Percentiles rank a stretch among this genome's conserved stretches.
Conservation (phyloP, 2,797 vertebrate species). For the Crax fasciolata region DNA sequence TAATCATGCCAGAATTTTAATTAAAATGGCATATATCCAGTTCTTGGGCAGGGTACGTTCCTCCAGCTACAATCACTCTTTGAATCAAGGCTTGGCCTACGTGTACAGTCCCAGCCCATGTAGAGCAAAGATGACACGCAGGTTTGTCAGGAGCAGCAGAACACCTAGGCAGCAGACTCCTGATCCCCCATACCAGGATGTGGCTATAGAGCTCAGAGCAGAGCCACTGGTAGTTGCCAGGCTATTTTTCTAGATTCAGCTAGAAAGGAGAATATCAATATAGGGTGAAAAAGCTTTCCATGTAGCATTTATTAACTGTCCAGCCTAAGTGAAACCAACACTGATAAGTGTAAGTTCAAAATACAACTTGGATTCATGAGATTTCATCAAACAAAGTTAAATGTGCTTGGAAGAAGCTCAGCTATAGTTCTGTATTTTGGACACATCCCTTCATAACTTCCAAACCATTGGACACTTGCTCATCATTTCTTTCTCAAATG, state of each 20-base stretch:
- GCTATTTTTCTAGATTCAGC: not conserved
- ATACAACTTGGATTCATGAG: not conserved
- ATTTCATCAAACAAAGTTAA: conserved; percentile 44
- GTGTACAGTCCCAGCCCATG: not conserved
- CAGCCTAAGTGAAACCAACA: not conserved
- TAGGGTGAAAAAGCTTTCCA: not conserved
- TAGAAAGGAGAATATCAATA: not conserved
- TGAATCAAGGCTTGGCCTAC: not conserved
- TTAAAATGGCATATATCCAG: not conserved
- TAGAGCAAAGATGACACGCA: not conserved
- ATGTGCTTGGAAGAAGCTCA: conserved; percentile 14
- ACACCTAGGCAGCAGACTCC: not conserved
- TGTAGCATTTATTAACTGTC: not conserved
- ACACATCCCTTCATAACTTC: not conserved
- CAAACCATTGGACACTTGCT: conserved; percentile 11
- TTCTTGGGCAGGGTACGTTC: not conserved
- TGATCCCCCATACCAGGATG: not conserved
- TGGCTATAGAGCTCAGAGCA: not conserved
- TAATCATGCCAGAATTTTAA: not conserved
- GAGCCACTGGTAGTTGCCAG: conserved; percentile 13
- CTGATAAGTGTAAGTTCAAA: not conserved
- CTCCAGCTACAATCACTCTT: not conserved
- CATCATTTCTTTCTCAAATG: conserved; percentile 46
- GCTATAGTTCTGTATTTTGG: conserved; percentile 10
- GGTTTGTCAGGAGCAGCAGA: not conserved